A percentile compares a stretch with the other conserved stretches of the same genome.
These are phyloP conservation scores for Drosophila sproati DNA, from an alignment of 1,140 invertebrate species.

Conservation along the genomic window DNA sequence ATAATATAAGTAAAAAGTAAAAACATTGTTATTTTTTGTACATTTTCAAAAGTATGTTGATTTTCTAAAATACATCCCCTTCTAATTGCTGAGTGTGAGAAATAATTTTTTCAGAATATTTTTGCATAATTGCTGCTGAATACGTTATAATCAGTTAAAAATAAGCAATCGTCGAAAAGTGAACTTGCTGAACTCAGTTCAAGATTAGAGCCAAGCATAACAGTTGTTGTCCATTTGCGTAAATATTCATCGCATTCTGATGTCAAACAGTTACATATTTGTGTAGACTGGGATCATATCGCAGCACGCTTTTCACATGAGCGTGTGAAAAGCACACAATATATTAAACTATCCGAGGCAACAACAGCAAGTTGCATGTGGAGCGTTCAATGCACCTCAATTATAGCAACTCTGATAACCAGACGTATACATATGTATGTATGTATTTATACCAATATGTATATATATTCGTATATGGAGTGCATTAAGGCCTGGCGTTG, in stretches of 20 bases:
- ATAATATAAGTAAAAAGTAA: too few relatives aligned
- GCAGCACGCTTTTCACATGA: constrained; percentile 74
- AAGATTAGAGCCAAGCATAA: not conserved
- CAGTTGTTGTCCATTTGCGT: constrained; percentile 10
- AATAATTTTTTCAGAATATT: too few relatives aligned
- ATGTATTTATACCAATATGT: not conserved
- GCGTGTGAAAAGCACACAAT: constrained; percentile 69
- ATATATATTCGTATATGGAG: not conserved
- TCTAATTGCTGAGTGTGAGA: too few relatives aligned
- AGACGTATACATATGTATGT: too few relatives aligned
- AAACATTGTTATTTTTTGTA: too few relatives aligned
- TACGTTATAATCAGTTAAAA: too few relatives aligned
- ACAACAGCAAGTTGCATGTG: constrained; percentile 7
- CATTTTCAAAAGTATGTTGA: too few relatives aligned
- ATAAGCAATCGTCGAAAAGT: not conserved
- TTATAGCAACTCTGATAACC: not conserved
- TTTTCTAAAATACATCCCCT: too few relatives aligned
- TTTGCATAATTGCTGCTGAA: too few relatives aligned
- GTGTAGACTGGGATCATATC: constrained; percentile 52
- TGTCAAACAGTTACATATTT: constrained; percentile 69
- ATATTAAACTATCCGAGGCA: not conserved
- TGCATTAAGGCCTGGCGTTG: constrained; percentile 15
- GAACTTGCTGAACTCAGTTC: not conserved
- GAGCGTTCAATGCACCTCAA: constrained; percentile 45
- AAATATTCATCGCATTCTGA: constrained; percentile 33